Evolutionary conservation across 2,797 vertebrate species (phyloP).

Genomic region (Halcyon leucocephala): DNA sequence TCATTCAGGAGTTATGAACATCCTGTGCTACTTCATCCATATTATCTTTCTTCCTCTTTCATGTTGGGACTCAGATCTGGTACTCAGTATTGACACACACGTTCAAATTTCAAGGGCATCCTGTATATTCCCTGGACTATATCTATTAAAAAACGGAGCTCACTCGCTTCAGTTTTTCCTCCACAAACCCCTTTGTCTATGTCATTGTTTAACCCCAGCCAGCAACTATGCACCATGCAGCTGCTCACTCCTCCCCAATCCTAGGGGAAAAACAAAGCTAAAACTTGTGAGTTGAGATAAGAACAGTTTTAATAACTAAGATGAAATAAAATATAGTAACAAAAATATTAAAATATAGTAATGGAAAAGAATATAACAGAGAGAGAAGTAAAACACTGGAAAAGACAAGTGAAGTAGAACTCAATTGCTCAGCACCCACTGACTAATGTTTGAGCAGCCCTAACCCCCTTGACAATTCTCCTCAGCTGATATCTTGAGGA

Average conservation of each 20-base stretch:
- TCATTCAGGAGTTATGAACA: background rate
- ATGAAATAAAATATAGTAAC: background rate
- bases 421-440: background rate
- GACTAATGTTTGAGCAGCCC: background rate
- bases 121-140: background rate
- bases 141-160: background rate
- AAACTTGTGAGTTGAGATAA: background rate
- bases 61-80: accelerated
- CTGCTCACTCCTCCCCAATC: background rate
- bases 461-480: background rate
- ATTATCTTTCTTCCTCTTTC: background rate
- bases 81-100: background rate
- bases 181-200: background rate
- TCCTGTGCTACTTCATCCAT: background rate
- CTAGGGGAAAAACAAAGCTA: background rate
- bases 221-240: background rate
- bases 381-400: background rate
- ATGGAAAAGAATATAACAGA: background rate
- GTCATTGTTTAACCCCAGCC: background rate
- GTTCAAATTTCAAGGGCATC: background rate
- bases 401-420: background rate
- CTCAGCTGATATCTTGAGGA: background rate
- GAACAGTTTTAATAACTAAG: background rate
- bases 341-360: background rate
- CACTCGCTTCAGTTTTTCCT: background rate